These are phyloP conservation scores for Trimorus sp. DNA, from an alignment of 2,888 invertebrate genomes.

Conservation along the genomic window DNA sequence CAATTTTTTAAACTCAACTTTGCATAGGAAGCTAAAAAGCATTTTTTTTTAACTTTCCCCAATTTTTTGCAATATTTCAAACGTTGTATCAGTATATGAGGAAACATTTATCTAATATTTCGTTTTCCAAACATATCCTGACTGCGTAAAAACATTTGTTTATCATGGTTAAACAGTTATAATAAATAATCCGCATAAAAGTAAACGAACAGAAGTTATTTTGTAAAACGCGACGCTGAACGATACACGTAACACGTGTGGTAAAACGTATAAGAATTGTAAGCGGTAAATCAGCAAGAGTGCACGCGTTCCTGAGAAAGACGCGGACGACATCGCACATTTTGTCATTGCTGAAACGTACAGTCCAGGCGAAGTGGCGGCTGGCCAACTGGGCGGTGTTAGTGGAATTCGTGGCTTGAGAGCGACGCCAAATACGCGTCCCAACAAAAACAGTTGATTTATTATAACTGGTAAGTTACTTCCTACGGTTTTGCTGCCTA, in stretches of 20 bases:
- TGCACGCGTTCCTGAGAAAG: slow-evolving; percentile 60
- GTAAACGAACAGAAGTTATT: neutral
- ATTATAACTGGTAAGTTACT: slow-evolving; percentile 71
- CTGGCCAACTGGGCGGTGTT: slow-evolving; percentile 74
- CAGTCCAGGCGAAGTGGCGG: slow-evolving; percentile 71
- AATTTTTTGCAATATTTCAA: too few species aligned
- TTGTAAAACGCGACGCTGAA: slow-evolving; percentile 5
- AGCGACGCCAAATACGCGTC: slow-evolving; percentile 74
- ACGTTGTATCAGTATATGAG: too few species aligned
- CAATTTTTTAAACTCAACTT: too few species aligned
- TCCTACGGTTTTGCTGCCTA: slow-evolving; percentile 71
- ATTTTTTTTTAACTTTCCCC: too few species aligned
- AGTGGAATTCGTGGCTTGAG: slow-evolving; percentile 74
- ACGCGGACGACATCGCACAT: slow-evolving; percentile 70
- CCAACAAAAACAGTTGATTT: slow-evolving; percentile 76
- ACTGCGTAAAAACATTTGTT: too few species aligned
- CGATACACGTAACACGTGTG: slow-evolving; percentile 35
- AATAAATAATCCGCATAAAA: too few species aligned
- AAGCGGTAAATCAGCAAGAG: slow-evolving; percentile 52
- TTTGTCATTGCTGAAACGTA: slow-evolving; percentile 73
- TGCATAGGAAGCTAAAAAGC: too few species aligned
- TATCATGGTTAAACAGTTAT: too few species aligned
- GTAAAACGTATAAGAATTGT: slow-evolving; percentile 42
- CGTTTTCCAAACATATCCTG: too few species aligned
- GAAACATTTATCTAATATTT: too few species aligned